phyloP scores from a whole-genome alignment of 2,797 vertebrate genomes.

The Hemitrygon akajei region DNA sequence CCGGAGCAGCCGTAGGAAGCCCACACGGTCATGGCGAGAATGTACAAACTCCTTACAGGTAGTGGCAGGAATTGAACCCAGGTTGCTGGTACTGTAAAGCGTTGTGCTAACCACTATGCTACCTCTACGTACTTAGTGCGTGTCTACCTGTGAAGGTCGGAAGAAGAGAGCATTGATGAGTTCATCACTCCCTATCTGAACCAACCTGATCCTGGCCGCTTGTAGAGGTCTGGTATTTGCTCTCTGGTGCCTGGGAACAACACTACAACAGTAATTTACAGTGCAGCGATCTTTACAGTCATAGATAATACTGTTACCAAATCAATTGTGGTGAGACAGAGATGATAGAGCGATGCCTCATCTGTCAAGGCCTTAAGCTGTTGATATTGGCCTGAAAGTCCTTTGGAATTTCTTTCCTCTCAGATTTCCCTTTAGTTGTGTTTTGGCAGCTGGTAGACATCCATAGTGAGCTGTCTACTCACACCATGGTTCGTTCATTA shows the following conservation, averaged over 20 bases:
- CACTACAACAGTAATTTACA: neutral
- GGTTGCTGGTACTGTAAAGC: too few relatives aligned
- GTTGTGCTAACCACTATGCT: too few relatives aligned
- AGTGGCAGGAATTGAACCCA: too few relatives aligned
- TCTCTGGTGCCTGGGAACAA: neutral
- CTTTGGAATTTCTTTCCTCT: neutral
- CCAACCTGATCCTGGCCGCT: neutral
- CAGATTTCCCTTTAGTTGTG: neutral
- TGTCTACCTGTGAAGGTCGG: neutral
- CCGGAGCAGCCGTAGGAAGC: too few relatives aligned
- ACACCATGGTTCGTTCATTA: neutral
- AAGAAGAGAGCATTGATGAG: neutral
- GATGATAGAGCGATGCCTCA: neutral
- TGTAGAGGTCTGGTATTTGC: too few relatives aligned
- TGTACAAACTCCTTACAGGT: too few relatives aligned
- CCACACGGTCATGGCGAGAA: too few relatives aligned
- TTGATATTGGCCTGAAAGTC: neutral
- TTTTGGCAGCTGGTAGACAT: neutral
- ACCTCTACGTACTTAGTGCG: neutral
- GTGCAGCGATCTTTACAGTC: neutral
- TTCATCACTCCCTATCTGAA: too few relatives aligned
- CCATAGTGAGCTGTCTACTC: constrained; percentile 7
- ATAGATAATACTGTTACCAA: neutral
- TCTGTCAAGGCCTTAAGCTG: neutral
- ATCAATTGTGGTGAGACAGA: neutral